A percentile compares a stretch with the other conserved stretches of the same genome.
Evolutionary conservation across 2,113 vertebrate genomes (phyloP).

Genomic region (Paedocypris sp.): DNA sequence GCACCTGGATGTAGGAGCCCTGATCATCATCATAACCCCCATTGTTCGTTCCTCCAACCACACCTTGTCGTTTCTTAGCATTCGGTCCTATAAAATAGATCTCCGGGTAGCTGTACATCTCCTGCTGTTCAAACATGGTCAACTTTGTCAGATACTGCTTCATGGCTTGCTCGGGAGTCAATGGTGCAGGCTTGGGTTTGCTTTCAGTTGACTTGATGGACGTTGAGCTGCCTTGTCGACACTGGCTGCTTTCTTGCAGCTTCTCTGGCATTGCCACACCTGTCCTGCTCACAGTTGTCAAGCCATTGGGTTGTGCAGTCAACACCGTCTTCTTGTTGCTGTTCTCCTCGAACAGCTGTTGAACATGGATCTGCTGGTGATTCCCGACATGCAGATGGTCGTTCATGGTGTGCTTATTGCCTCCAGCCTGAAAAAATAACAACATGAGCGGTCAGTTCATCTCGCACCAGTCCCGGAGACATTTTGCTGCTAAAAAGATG

Average conservation of each 20-base stretch:
- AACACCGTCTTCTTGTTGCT: conserved; percentile 85
- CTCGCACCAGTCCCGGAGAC: too few relatives aligned
- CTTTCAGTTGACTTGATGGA: conserved; percentile 78
- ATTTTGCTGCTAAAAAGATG: too few relatives aligned
- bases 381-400: conserved; percentile 68
- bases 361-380: conserved; percentile 79
- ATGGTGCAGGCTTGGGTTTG: conserved; percentile 64
- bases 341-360: conserved; percentile 88
- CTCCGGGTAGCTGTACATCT: conserved; percentile 86
- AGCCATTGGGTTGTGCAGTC: conserved; percentile 86
- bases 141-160: conserved; percentile 96
- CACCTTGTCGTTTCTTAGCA: conserved; percentile 87
- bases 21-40: conserved; percentile 92
- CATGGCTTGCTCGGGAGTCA: conserved; percentile 87
- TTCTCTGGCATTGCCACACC: conserved; percentile 72
- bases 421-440: conserved; percentile 58
- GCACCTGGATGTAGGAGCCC: conserved; percentile 92
- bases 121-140: conserved; percentile 86
- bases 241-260: conserved; percentile 66
- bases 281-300: conserved; percentile 66
- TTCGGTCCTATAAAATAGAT: conserved; percentile 87
- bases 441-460: conserved; percentile 6
- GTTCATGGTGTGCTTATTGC: conserved; percentile 77
- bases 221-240: conserved; percentile 76
- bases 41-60: conserved; percentile 87